Conservation (phyloP, 2,113 vertebrate genomes). For the Oncorhynchus nerka region DNA sequence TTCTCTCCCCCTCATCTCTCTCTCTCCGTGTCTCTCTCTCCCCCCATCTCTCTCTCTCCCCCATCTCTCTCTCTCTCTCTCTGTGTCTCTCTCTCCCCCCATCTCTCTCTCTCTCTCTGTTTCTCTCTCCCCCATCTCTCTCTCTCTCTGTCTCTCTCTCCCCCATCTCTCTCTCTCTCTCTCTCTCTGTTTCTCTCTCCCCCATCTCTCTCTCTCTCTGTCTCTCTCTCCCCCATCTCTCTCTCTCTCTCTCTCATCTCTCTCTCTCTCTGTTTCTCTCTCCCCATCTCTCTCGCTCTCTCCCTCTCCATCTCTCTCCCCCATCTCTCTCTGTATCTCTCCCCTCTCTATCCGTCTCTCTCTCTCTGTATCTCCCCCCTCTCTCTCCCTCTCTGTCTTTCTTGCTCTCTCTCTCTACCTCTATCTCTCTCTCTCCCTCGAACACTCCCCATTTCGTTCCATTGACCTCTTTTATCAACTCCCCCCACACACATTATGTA, state of each 20-base stretch:
- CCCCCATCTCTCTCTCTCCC: neutral
- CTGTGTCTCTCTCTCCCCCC: neutral
- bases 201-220: too few species aligned
- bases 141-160: neutral
- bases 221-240: neutral
- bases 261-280: neutral
- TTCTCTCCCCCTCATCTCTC: too few species aligned
- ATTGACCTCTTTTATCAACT: neutral
- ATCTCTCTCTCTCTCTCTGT: neutral
- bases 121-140: neutral
- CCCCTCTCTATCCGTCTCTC: too few species aligned
- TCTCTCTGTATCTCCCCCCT: too few species aligned
- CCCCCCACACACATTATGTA: slow-evolving; percentile 36
- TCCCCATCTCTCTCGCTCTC: neutral
- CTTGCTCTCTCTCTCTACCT: too few species aligned
- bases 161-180: neutral
- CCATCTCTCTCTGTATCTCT: too few species aligned
- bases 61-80: neutral
- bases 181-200: too few species aligned
- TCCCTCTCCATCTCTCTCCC: too few species aligned
- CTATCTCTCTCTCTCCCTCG: too few species aligned
- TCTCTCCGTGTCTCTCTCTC: neutral
- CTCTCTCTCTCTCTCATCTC: neutral
- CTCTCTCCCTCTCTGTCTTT: too few species aligned
- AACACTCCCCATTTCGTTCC: neutral